Percentiles rank a stretch among this genome's conserved stretches.
Conservation (phyloP, 2,888 invertebrate genomes). For the Drosophila nr. medialis region DNA sequence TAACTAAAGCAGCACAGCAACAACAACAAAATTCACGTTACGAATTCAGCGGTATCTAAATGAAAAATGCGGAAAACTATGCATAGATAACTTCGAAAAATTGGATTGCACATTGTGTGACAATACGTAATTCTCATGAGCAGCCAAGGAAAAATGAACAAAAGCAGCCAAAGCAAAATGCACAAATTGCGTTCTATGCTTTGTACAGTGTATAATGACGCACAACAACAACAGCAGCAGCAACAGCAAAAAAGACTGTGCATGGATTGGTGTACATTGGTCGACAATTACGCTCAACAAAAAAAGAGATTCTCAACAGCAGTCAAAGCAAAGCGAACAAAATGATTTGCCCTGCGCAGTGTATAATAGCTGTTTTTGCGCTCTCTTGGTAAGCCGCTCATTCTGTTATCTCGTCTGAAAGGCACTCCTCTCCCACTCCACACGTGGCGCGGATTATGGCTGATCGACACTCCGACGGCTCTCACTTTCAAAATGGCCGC, state of each 20-base stretch:
- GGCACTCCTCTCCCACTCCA: not conserved
- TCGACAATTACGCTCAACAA: not conserved
- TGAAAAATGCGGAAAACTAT: not conserved
- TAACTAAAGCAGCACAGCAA: not conserved
- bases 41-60: not conserved
- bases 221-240: not conserved
- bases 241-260: not conserved
- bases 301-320: not conserved
- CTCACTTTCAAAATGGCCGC: slow-evolving; percentile 17
- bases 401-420: not conserved
- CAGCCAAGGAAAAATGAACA: not conserved
- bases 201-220: not conserved
- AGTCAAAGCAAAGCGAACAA: not conserved
- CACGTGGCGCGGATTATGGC: not conserved
- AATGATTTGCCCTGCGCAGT: not conserved
- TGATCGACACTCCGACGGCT: not conserved
- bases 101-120: not conserved
- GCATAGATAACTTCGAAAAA: not conserved
- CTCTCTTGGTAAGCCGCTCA: not conserved
- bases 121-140: not conserved
- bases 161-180: not conserved
- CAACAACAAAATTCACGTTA: not conserved
- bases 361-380: not conserved
- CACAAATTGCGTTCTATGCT: not conserved
- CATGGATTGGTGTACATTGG: not conserved